Percentiles rank a stretch among this genome's conserved stretches.
These are phyloP conservation scores for Anoplius nigerrimus DNA, from an alignment of 2,888 invertebrate species.

Conservation along the genomic window DNA sequence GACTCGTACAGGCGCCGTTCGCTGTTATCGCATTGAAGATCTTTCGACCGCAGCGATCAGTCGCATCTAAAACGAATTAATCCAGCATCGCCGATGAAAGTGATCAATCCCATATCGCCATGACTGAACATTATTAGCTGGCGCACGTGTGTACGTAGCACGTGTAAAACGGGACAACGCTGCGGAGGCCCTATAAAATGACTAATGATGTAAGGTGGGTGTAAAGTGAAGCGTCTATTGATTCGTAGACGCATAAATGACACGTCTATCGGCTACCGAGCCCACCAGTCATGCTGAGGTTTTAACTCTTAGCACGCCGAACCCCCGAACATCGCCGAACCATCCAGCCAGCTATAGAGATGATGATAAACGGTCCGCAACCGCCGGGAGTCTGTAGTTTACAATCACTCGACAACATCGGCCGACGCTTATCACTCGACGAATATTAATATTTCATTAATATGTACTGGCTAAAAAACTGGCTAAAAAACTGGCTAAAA, in stretches of 20 bases:
- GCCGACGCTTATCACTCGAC: slow-evolving; percentile 31
- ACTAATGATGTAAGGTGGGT: slow-evolving; percentile 67
- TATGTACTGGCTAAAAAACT: slow-evolving; percentile 12
- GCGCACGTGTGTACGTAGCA: slow-evolving; percentile 46
- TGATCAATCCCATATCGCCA: no score
- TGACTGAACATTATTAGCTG: background rate
- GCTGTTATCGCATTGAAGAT: no score
- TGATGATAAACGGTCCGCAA: slow-evolving; percentile 68
- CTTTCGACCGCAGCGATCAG: no score
- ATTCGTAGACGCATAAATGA: slow-evolving; percentile 73
- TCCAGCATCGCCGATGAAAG: no score
- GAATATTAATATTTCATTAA: slow-evolving; percentile 26
- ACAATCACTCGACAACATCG: slow-evolving; percentile 55
- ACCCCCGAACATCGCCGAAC: slow-evolving; percentile 51
- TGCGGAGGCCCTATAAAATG: slow-evolving; percentile 59
- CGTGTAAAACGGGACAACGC: slow-evolving; percentile 39
- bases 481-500: background rate
- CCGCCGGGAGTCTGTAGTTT: slow-evolving; percentile 52
- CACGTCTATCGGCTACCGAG: slow-evolving; percentile 73
- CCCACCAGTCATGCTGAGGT: slow-evolving; percentile 74
- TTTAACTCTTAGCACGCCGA: slow-evolving; percentile 70
- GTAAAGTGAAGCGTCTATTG: slow-evolving; percentile 71
- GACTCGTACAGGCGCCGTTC: no score
- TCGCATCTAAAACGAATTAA: no score
- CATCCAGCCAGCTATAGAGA: slow-evolving; percentile 3